A percentile compares a stretch with the other conserved stretches of the same genome.
Conservation (phyloP, 2,113 vertebrate genomes). For the Parotia lawesii region DNA sequence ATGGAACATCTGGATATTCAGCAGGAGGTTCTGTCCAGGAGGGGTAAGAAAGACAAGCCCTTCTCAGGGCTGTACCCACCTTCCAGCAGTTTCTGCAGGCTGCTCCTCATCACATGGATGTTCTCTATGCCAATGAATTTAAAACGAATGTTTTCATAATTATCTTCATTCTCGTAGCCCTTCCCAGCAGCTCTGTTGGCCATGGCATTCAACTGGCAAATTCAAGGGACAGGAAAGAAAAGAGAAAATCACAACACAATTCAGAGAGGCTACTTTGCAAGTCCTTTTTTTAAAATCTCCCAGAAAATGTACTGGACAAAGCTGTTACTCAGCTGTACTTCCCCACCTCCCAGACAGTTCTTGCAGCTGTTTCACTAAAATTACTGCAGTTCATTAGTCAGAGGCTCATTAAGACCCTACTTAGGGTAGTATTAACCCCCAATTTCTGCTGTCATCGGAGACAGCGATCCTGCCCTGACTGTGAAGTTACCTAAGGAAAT, state of each 20-base stretch:
- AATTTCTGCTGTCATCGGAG: background rate
- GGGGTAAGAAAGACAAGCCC: background rate
- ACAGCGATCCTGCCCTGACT: background rate
- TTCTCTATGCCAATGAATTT: constrained; percentile 85
- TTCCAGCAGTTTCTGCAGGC: constrained; percentile 82
- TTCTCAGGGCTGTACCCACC: constrained; percentile 62
- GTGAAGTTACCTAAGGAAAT: background rate
- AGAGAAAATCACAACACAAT: background rate
- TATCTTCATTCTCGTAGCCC: constrained; percentile 82
- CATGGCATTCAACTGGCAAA: constrained; percentile 78
- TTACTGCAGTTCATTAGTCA: background rate
- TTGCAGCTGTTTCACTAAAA: background rate
- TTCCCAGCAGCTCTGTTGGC: constrained; percentile 83
- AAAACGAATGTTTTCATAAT: constrained; percentile 80
- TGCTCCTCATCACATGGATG: constrained; percentile 83
- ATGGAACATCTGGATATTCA: accelerated
- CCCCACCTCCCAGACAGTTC: background rate
- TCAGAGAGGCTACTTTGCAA: background rate
- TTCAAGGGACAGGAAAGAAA: background rate
- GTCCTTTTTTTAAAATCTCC: background rate
- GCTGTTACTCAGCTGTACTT: background rate
- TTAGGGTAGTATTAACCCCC: background rate
- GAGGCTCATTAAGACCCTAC: background rate
- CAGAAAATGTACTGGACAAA: background rate
- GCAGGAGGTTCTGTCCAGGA: background rate